phyloP scores from a whole-genome alignment of 1,140 invertebrate species.

The Eciton burchellii region DNA sequence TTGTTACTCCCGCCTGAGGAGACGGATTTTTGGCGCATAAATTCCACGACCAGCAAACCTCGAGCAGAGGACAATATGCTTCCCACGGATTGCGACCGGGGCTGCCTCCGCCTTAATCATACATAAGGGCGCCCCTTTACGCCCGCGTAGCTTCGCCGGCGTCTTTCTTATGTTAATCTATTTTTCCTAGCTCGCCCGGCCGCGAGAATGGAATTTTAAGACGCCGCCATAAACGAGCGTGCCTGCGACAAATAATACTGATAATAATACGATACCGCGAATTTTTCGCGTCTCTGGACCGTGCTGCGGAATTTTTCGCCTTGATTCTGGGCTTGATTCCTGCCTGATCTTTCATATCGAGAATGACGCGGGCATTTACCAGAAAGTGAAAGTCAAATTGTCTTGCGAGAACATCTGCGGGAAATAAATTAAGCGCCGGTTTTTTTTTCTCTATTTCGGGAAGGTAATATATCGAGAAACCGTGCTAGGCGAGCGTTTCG shows the following conservation, averaged over 20 bases:
- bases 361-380: neutral
- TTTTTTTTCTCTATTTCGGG: neutral
- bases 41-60: slow-evolving; percentile 27
- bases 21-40: slow-evolving; percentile 54
- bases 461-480: slow-evolving; percentile 11
- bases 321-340: neutral
- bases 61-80: slow-evolving; percentile 45
- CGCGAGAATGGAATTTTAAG: slow-evolving; percentile 25
- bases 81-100: slow-evolving; percentile 5
- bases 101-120: slow-evolving; percentile 41
- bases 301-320: neutral
- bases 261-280: neutral
- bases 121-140: slow-evolving; percentile 28
- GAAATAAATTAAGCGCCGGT: neutral
- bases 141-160: neutral
- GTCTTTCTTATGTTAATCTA: slow-evolving; percentile 45
- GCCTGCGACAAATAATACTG: neutral
- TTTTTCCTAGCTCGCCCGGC: slow-evolving; percentile 10
- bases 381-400: neutral
- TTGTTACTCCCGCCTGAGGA: slow-evolving; percentile 25
- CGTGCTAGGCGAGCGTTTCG: neutral
- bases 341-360: slow-evolving; percentile 2
- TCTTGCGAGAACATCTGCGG: neutral
- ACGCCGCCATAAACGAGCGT: slow-evolving; percentile 22
- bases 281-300: neutral